phyloP scores from a whole-genome alignment of 2,113 vertebrate genomes.

The Paradoxurus hermaphroditus region DNA sequence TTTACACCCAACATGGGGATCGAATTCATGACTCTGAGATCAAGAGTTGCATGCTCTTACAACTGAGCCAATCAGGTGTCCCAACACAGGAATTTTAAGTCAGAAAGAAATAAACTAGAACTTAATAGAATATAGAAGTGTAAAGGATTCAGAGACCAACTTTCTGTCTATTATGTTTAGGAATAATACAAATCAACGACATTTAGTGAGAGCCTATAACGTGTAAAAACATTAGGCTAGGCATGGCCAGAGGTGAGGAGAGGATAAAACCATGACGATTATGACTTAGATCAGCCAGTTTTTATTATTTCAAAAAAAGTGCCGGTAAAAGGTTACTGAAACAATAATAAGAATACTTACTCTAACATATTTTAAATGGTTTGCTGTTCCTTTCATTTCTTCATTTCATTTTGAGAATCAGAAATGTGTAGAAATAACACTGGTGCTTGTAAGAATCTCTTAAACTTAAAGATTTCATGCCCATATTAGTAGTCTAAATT shows the following conservation, averaged over 20 bases:
- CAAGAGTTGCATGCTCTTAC: background rate
- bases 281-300: background rate
- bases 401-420: constrained; percentile 39
- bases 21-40: background rate
- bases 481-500: constrained; percentile 6
- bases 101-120: background rate
- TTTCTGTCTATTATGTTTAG: background rate
- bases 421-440: background rate
- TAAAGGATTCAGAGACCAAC: background rate
- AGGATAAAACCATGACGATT: background rate
- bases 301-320: constrained; percentile 22
- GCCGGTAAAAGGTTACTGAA: background rate
- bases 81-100: background rate
- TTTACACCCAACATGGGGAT: background rate
- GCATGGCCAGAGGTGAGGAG: background rate
- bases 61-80: background rate
- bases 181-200: background rate
- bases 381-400: constrained; percentile 20
- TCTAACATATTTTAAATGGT: constrained; percentile 6
- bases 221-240: background rate
- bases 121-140: background rate
- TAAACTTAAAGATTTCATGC: constrained; percentile 32
- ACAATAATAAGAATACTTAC: constrained; percentile 24
- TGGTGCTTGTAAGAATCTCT: background rate
- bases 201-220: background rate